Conservation (phyloP, 2,888 invertebrate species). For the Tetragonula carbonaria region DNA sequence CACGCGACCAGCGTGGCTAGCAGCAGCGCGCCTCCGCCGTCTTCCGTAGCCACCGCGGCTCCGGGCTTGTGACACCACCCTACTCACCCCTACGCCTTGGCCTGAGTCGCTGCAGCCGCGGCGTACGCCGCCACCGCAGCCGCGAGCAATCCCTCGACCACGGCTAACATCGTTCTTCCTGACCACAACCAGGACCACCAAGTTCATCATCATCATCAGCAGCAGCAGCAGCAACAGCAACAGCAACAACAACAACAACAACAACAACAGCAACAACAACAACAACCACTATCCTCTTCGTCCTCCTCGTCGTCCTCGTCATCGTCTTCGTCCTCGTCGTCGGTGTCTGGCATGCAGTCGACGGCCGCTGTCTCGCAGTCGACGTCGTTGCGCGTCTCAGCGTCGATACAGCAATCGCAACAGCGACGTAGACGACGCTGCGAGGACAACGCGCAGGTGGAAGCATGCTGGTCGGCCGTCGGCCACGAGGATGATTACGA, state of each 20-base stretch:
- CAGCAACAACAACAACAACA: not conserved
- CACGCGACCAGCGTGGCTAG: conserved; percentile 79
- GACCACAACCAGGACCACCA: not conserved
- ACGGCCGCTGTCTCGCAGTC: not conserved
- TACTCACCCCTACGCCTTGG: conserved; percentile 89
- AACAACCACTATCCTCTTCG: not conserved
- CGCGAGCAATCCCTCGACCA: conserved; percentile 12
- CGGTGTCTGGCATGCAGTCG: not conserved
- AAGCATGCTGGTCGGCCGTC: conserved; percentile 46
- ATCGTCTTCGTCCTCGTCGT: conserved; percentile 15
- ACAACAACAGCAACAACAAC: not conserved
- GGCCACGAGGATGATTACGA: conserved; percentile 60
- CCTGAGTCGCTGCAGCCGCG: conserved; percentile 87
- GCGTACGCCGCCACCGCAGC: conserved; percentile 59
- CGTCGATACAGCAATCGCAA: not conserved
- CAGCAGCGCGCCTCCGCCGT: conserved; percentile 83
- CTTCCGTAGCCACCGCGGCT: conserved; percentile 85
- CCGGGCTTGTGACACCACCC: conserved; percentile 94
- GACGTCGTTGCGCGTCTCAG: not conserved
- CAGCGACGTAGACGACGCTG: conserved; percentile 39
- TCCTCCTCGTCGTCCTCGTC: conserved; percentile 27
- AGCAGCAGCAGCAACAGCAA: not conserved
- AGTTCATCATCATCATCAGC: conserved; percentile 18
- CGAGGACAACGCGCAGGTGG: conserved; percentile 41
- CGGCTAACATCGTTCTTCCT: not conserved